phyloP scores from a whole-genome alignment of 2,113 vertebrate species.

The Sitta europaea region DNA sequence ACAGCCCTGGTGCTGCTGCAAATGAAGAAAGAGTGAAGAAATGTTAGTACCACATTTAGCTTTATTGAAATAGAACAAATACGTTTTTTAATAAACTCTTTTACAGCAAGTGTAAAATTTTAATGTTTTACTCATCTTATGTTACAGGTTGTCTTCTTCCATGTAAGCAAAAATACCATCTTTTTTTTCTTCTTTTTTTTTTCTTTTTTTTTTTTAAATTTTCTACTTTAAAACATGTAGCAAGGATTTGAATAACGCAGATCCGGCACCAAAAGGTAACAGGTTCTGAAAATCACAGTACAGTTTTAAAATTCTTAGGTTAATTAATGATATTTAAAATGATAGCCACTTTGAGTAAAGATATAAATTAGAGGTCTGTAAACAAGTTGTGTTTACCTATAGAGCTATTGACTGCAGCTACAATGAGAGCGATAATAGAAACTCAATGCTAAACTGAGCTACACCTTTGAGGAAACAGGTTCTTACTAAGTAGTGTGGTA shows the following conservation, averaged over 20 bases:
- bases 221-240: constrained; percentile 79
- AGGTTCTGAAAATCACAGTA: constrained; percentile 83
- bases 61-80: constrained; percentile 90
- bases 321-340: constrained; percentile 79
- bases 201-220: not conserved
- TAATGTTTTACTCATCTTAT: constrained; percentile 67
- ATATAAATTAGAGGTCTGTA: constrained; percentile 80
- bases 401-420: constrained; percentile 74
- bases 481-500: constrained; percentile 67
- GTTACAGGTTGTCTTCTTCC: constrained; percentile 71
- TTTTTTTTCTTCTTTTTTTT: constrained; percentile 33
- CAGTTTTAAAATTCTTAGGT: constrained; percentile 77
- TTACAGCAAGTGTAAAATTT: constrained; percentile 79
- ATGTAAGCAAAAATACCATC: constrained; percentile 81
- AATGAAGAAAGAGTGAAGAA: constrained; percentile 1
- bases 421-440: constrained; percentile 71
- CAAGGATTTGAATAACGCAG: constrained; percentile 76
- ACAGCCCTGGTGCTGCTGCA: not conserved
- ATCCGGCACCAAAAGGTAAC: constrained; percentile 79
- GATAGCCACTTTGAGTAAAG: constrained; percentile 75
- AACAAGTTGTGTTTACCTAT: constrained; percentile 72
- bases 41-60: constrained; percentile 78
- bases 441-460: constrained; percentile 73
- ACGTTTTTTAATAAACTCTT: constrained; percentile 78
- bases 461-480: constrained; percentile 69